Conservation (phyloP, 2,888 invertebrate genomes). For the Athalia circularis region DNA sequence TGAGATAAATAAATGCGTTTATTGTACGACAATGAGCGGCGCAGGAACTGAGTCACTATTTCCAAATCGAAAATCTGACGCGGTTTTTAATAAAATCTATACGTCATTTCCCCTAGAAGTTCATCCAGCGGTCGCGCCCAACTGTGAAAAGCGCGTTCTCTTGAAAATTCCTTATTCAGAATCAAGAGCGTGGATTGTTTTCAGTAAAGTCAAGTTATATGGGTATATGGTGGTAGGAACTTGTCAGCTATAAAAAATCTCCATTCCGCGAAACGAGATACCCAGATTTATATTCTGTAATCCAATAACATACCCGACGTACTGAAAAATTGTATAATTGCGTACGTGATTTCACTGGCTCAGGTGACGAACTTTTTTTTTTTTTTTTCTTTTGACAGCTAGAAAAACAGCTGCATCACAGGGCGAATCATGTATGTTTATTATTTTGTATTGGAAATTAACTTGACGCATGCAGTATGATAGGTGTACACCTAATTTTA, state of each 20-base stretch:
- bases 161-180: slow-evolving; percentile 17
- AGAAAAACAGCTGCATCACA: background rate
- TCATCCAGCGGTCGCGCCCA: background rate
- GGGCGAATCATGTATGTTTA: background rate
- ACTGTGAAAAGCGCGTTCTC: slow-evolving; percentile 26
- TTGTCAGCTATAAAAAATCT: too few relatives aligned
- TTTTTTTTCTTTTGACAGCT: background rate
- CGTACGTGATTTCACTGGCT: too few relatives aligned
- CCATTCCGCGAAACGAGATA: too few relatives aligned
- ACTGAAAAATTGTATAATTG: too few relatives aligned
- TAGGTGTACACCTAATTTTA: too few relatives aligned
- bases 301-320: too few relatives aligned
- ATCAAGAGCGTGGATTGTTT: slow-evolving; percentile 10
- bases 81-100: background rate
- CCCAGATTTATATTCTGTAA: too few relatives aligned
- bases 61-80: slow-evolving; percentile 2
- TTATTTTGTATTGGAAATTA: too few relatives aligned
- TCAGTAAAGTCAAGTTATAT: too few relatives aligned
- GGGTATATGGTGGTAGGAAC: too few relatives aligned
- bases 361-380: background rate
- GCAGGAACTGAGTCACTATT: background rate
- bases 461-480: too few relatives aligned
- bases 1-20: too few relatives aligned
- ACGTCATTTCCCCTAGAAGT: slow-evolving; percentile 8
- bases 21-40: background rate